phyloP scores from a whole-genome alignment of 2,113 vertebrate species.

The Megatriorchis doriae region DNA sequence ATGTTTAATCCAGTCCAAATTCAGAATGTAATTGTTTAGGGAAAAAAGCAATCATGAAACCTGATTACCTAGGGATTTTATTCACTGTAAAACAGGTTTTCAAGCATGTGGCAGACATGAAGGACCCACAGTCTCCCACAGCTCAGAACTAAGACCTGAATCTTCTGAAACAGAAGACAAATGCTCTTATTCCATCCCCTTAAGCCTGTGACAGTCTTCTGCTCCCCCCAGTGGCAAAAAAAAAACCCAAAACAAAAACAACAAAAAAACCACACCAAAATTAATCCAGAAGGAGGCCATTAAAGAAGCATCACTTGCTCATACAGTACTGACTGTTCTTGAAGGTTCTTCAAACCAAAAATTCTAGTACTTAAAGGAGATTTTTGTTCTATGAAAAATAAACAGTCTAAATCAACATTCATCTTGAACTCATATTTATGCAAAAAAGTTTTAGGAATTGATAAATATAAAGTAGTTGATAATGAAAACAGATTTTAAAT shows the following conservation, averaged over 20 bases:
- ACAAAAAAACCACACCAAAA: background rate
- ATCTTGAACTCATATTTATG: background rate
- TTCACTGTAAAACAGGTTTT: background rate
- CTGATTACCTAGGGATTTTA: background rate
- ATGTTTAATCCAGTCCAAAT: background rate
- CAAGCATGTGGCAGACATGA: background rate
- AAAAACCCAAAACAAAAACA: background rate
- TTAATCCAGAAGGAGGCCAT: background rate
- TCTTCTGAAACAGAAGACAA: background rate
- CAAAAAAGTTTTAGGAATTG: background rate
- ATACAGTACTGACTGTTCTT: background rate
- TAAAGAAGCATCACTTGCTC: background rate
- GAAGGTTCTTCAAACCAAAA: background rate
- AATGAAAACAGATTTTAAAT: background rate
- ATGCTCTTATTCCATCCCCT: background rate
- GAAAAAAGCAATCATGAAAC: background rate
- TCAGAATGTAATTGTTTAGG: background rate
- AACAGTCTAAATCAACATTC: background rate
- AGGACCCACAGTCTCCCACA: background rate
- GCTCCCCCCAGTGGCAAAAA: slow-evolving; percentile 53
- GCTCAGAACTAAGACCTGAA: background rate
- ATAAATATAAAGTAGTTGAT: background rate
- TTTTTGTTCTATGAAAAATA: background rate
- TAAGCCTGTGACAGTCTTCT: background rate
- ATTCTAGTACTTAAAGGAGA: background rate